Base-by-base conservation (phyloP, 64 coral and sea anemone genomes). In the Montipora foliosa region DNA sequence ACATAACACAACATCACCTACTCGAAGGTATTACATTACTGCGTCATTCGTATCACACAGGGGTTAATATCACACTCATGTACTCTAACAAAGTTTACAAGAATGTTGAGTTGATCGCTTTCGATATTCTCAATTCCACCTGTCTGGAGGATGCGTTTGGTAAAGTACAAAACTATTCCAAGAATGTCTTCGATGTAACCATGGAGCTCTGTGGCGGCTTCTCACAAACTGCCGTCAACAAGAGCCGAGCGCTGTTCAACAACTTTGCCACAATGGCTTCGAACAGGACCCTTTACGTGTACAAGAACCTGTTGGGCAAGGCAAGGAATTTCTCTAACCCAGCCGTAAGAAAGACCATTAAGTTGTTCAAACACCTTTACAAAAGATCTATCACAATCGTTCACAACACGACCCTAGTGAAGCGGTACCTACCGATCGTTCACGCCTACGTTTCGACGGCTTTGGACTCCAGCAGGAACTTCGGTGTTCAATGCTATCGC, bases 81-180 rank as follows among this genome's bases (percentile, higher is more conserved):
- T 94, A 94, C 58, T 83, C 89, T 15, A 50, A 84, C 4, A 66
- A 92, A 76, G 89, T 89, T 53, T 77, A 74, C 69, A 79, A 84
- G 44, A 4, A 92, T 3, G 96, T 61, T 5, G 91, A 85, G 78
- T 92, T 92, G 25, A 69, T 91, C 2, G 81, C 96, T 14, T 3
- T 92, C 50, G 93, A 97, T 88, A 83, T 97, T 74, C 70, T 78
- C 47, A 97, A 97, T n/a, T 97, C 96, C 1, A 79, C 82, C 2
- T 83, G 45, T 69, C 78, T 88, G 20, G 75, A 15, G 24, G 90
- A 92, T 4, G 96, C 84, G 2, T 61, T 95, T 37, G 48, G 62
- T 2, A 97, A 92, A 21, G 72, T 83, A 13, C 4, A n/a, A 4
- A 94, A 92, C 69, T 80, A 84, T 29, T 84, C 89, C 1, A 82